These are phyloP conservation scores for Octopus bimaculoides DNA, from an alignment of 1,140 invertebrate species.

Conservation along the genomic window DNA sequence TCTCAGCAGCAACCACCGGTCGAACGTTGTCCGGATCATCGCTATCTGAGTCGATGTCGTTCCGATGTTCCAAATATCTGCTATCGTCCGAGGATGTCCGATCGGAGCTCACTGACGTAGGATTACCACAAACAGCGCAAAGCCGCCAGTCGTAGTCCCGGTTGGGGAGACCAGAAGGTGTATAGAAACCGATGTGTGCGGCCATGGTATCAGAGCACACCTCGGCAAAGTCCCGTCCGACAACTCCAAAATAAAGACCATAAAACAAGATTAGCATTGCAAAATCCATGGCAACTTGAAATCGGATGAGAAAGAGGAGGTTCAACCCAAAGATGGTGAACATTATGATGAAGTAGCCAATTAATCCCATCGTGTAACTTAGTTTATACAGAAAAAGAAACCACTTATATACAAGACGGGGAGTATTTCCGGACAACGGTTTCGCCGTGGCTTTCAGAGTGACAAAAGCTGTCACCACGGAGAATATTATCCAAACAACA, in stretches of 20 bases:
- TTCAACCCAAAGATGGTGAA: conserved; percentile 91
- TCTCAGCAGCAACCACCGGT: conserved; percentile 65
- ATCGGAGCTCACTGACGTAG: conserved; percentile 40
- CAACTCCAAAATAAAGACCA: conserved; percentile 96
- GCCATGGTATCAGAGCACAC: conserved; percentile 98
- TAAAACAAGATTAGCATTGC: conserved; percentile 91
- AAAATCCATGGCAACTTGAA: conserved; percentile 84
- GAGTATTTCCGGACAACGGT: conserved; percentile 85
- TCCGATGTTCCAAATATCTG: too few species aligned
- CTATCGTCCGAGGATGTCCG: too few species aligned
- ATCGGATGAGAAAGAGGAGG: conserved; percentile 70
- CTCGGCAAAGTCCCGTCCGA: conserved; percentile 94
- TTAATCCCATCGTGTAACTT: conserved; percentile 86
- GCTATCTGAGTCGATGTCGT: too few species aligned
- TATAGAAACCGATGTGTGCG: conserved; percentile 75
- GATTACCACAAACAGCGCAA: conserved; percentile 93
- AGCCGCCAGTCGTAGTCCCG: conserved; percentile 84
- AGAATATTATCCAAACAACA: conserved; percentile 86
- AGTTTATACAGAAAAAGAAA: conserved; percentile 96
- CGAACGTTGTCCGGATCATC: too few species aligned
- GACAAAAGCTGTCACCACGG: conserved; percentile 79
- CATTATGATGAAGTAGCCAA: conserved; percentile 91
- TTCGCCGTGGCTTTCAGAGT: conserved; percentile 81
- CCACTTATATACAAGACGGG: conserved; percentile 96
- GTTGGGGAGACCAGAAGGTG: conserved; percentile 83